A percentile compares a stretch with the other conserved stretches of the same genome.
Conservation (phyloP, 2,113 vertebrate genomes). For the Passer montanus region DNA sequence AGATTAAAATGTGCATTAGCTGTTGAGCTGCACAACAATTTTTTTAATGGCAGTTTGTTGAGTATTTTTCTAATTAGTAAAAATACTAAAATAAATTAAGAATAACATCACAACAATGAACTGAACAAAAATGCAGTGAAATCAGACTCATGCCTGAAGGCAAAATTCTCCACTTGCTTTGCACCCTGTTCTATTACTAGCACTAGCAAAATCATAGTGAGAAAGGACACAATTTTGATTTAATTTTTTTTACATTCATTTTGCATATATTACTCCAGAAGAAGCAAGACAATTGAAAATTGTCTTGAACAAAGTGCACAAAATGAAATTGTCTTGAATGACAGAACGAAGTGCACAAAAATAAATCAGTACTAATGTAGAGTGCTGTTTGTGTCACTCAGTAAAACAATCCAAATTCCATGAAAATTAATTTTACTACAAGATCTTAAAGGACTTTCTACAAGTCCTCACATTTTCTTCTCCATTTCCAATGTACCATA, state of each 20-base stretch:
- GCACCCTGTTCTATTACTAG: neutral
- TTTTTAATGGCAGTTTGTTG: neutral
- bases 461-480: neutral
- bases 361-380: neutral
- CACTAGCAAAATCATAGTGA: neutral
- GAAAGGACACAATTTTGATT: neutral
- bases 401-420: neutral
- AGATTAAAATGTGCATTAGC: neutral
- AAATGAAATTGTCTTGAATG: neutral
- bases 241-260: neutral
- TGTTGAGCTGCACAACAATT: neutral
- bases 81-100: neutral
- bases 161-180: neutral
- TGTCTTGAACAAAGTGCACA: neutral
- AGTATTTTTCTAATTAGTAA: neutral
- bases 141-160: neutral
- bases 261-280: constrained; percentile 6
- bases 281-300: neutral
- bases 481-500: neutral
- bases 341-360: neutral
- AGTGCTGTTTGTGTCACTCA: neutral
- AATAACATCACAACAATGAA: neutral
- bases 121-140: neutral
- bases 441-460: neutral
- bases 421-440: neutral